Base-by-base conservation (phyloP, 2,888 invertebrate species). In the Halocaridina rubra region DNA sequence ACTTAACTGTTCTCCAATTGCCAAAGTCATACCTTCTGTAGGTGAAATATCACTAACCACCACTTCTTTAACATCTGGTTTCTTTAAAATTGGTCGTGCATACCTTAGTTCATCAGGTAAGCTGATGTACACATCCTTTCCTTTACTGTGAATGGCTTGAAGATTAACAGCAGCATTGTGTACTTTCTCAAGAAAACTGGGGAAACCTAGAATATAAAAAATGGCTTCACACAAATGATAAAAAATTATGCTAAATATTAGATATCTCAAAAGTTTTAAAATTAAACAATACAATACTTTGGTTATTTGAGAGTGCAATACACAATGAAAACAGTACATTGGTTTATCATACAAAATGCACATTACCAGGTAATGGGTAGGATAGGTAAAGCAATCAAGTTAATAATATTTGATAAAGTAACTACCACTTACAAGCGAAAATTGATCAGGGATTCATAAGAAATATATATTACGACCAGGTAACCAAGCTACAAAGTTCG, bases 81-180 rank as follows among this genome's bases (percentile, higher is more conserved):
- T 64, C 22, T 59, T 22, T 13, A 24, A 72, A 46, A 46, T 19
- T 39, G n/a, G 16, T 24, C 16, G 2, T 13, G 77, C 74, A 39
- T 78, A 53, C 46, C 80, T 79, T 33, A 88, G 32, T 22, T 57
- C 59, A 5, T 19, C 5, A 3, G 88, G 88, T n/a, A 88, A 53
- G 19, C 76, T 81, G 30, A 78, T 67, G 33, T 84, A 88, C 13
- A 86, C 88, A 53, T 78, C 85, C 29, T 78, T 46, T n/a, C 88
- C 88, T 4, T 78, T 46, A 46, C 80, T 84, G 32, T 78, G 59
- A 22, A 57, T 24, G 24, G 78, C 32, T 64, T 88, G 86, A 19
- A 88, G 77, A 22, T 53, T 81, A 33, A 86, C n/a, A 24, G 88
- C 86, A n/a, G 86, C 88, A n/a, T 27, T 46, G 67, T 85, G 84